These are phyloP conservation scores for Montifringilla adamsi DNA, from an alignment of 2,113 vertebrate genomes.

Conservation along the genomic window DNA sequence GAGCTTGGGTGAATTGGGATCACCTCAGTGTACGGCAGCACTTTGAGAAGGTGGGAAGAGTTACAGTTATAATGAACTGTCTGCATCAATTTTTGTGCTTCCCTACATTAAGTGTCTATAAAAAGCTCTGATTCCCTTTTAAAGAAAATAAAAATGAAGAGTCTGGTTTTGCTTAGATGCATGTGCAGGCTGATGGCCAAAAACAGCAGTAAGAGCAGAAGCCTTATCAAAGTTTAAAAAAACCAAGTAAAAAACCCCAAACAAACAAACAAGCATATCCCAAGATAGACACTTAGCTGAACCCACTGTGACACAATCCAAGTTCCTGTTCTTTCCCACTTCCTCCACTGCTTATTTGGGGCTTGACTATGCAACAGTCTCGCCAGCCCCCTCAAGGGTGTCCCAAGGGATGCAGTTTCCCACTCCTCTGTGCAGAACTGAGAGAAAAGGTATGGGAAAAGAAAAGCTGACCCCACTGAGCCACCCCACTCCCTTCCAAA, in stretches of 20 bases:
- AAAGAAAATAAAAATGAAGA: conserved; percentile 6
- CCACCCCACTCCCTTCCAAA: not conserved
- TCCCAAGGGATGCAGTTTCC: not conserved
- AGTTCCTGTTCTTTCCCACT: not conserved
- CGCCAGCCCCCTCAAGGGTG: not conserved
- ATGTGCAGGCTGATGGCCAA: not conserved
- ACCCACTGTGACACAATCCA: not conserved
- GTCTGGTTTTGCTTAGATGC: not conserved
- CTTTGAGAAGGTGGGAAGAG: not conserved
- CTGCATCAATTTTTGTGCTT: not conserved
- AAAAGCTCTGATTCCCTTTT: not conserved
- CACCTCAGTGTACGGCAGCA: fast-evolving
- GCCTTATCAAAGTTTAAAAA: not conserved
- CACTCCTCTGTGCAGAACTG: not conserved
- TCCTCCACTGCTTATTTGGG: not conserved
- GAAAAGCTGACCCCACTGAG: not conserved
- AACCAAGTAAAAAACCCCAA: not conserved
- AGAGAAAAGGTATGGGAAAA: not conserved
- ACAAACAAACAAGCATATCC: not conserved
- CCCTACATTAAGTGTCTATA: not conserved
- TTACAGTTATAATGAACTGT: not conserved
- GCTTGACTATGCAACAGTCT: not conserved
- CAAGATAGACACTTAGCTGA: not conserved
- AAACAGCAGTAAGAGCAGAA: not conserved
- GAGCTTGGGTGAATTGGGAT: not conserved